A percentile compares a stretch with the other conserved stretches of the same genome.
Evolutionary conservation across 2,888 invertebrate species (phyloP).

Genomic region (Pogonocherus hispidulus): DNA sequence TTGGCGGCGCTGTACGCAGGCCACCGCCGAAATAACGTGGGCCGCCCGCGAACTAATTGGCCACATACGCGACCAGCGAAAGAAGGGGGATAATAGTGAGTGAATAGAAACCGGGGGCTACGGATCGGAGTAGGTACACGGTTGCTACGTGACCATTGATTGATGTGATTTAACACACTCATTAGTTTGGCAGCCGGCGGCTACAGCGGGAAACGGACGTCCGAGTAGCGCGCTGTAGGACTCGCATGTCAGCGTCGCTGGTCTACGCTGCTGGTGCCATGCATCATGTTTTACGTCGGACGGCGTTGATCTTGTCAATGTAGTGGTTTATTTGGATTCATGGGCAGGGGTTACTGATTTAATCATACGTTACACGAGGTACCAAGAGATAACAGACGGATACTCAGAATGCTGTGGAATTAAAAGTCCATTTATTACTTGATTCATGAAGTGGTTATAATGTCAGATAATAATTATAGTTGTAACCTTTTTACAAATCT

Average conservation of each 20-base stretch:
- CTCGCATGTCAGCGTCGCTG: slow-evolving; percentile 52
- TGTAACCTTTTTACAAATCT: no score
- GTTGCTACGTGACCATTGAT: slow-evolving; percentile 67
- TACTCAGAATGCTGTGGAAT: no score
- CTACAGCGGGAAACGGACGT: slow-evolving; percentile 45
- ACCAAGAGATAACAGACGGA: no score
- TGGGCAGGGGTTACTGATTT: no score
- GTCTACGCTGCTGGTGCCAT: not conserved
- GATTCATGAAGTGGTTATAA: no score
- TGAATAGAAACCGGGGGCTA: slow-evolving; percentile 39
- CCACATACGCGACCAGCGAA: slow-evolving; percentile 24
- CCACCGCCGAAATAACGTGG: no score
- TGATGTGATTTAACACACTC: slow-evolving; percentile 67
- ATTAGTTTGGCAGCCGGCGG: slow-evolving; percentile 58
- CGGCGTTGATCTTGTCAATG: no score
- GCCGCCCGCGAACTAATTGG: slow-evolving; percentile 37
- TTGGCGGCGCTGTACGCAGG: no score
- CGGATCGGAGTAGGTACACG: slow-evolving; percentile 62
- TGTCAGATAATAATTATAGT: no score
- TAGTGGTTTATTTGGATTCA: no score
- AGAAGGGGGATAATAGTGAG: slow-evolving; percentile 45
- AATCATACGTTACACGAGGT: no score
- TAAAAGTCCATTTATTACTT: no score
- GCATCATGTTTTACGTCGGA: not conserved
- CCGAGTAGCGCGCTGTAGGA: slow-evolving; percentile 56